Percentiles rank a stretch among this genome's conserved stretches.
These are phyloP conservation scores for Struthidea cinerea DNA, from an alignment of 2,113 vertebrate genomes.

Conservation along the genomic window DNA sequence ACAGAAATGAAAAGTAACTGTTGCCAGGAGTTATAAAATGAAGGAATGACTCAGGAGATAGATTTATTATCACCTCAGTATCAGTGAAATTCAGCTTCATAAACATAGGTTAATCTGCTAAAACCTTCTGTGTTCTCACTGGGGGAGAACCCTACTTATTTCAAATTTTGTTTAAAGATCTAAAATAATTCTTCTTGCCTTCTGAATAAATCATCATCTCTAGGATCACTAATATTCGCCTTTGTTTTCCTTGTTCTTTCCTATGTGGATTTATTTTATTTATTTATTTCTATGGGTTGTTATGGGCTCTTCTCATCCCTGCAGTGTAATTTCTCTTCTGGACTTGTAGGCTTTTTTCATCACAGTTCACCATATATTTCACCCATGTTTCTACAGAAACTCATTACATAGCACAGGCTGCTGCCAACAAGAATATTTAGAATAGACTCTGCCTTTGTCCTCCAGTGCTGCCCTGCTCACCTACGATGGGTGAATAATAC, in stretches of 20 bases:
- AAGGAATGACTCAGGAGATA: conserved; percentile 12
- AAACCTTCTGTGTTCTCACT: neutral
- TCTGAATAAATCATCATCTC: conserved; percentile 25
- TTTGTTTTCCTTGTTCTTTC: neutral
- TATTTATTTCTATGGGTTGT: conserved; percentile 1
- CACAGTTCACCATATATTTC: conserved; percentile 30
- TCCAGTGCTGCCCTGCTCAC: neutral
- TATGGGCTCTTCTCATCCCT: neutral
- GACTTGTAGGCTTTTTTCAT: neutral
- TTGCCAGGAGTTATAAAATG: conserved; percentile 42
- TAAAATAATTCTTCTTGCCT: neutral
- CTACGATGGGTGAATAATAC: neutral
- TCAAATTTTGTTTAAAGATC: neutral
- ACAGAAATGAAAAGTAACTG: conserved; percentile 16
- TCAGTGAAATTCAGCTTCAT: conserved; percentile 16
- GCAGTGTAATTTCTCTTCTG: neutral
- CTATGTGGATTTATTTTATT: neutral
- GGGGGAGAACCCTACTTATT: neutral
- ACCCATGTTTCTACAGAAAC: neutral
- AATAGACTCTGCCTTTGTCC: neutral
- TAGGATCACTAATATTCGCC: neutral
- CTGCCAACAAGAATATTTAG: conserved; percentile 14
- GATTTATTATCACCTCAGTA: conserved; percentile 25
- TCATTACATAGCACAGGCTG: neutral
- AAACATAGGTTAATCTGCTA: conserved; percentile 42